Evolutionary conservation across 2,888 invertebrate genomes (phyloP), one percentile per base, ranked within the genome.

Genomic region (Leptopilina myrica): DNA sequence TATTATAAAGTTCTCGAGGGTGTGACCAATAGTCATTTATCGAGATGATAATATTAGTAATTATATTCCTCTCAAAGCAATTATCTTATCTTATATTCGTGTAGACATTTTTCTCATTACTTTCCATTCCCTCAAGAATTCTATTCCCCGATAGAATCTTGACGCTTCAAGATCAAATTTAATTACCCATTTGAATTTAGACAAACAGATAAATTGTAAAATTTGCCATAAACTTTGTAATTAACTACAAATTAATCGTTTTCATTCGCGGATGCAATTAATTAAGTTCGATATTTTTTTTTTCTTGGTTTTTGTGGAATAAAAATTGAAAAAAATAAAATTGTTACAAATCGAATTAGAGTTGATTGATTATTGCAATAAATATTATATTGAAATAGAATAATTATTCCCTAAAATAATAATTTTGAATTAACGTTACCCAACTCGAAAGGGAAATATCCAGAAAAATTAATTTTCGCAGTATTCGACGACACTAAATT

Each of bases 1-100:
- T 56, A 73, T 73, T 73, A 33, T 33, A 73, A 56, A 53, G 40
- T 53, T 64, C 26, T 33, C 20, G 33, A 33, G 56, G 73, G 73
- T 73, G 73, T 56, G 73, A 12, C 73, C 53, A 56, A 73, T 73
- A 26, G 9, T 73, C 73, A 56, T 33, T 73, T 73, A 40, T 56
- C 53, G 1, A 11, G 53, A 0, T 73, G 56, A 33, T 14, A 46
- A 73, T 73, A 53, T 8, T 73, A 53, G 53, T 8, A 73, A n/a
- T 73, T 56, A 73, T 73, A 73, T 33, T 56, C 73, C 73, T 73
- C 40, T 73, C 40, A 20, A 33, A 62, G 62, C 62, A 62, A 62
- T 62, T 62, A 62, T 62, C 62, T 62, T 62, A 62, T 73, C n/a
- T 53, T 15, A 14, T 33, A 14, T 33, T 69, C 73, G 56, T n/a